Conservation (phyloP, 2,113 vertebrate genomes). For the Salvelinus alpinus region DNA sequence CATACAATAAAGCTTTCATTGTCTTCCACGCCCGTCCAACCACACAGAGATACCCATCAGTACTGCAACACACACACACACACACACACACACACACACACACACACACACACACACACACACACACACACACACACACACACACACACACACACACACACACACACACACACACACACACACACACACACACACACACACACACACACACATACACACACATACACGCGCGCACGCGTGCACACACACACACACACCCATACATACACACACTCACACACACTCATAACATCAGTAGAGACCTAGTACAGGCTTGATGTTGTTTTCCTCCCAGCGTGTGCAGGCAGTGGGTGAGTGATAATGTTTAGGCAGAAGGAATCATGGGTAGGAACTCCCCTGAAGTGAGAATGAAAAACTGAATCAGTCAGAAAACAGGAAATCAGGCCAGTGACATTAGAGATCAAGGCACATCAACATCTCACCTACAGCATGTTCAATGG, state of each 20-base stretch:
- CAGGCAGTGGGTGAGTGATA: conserved; percentile 2
- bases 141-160: neutral
- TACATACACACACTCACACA: neutral
- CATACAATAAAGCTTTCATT: conserved; percentile 6
- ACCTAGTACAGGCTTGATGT: neutral
- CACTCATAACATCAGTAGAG: neutral
- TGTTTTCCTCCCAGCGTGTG: neutral
- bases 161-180: neutral
- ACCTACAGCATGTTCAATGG: neutral
- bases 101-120: conserved; percentile 7
- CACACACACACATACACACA: neutral
- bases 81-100: neutral
- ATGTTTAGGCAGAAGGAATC: neutral
- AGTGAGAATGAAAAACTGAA: conserved; percentile 12
- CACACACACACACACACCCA: neutral
- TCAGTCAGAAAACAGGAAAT: conserved; percentile 22
- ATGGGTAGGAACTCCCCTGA: conserved; percentile 24
- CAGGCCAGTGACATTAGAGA: conserved; percentile 19
- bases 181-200: conserved; percentile 4
- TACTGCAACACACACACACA: neutral
- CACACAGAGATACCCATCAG: neutral
- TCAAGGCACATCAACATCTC: neutral
- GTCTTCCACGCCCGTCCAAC: neutral
- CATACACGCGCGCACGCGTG: neutral
- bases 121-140: conserved; percentile 3